These are phyloP conservation scores for Chitala chitala DNA, from an alignment of 2,113 vertebrate genomes.

Conservation along the genomic window DNA sequence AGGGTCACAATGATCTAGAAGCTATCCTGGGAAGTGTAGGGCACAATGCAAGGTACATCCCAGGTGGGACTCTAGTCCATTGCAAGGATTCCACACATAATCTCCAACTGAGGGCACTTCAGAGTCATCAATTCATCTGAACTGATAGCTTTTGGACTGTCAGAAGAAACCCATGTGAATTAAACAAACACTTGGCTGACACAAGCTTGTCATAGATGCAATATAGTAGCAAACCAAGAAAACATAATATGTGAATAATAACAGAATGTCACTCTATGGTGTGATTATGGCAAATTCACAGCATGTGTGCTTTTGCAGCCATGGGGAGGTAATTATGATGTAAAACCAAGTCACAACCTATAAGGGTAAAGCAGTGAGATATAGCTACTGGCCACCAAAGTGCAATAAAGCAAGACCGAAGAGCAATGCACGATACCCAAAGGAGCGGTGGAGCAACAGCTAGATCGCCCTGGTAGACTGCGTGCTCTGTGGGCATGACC, in stretches of 20 bases:
- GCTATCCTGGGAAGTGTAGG: neutral
- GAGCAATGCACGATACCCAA: neutral
- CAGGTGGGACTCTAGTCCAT: neutral
- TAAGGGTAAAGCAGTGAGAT: neutral
- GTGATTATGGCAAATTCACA: neutral
- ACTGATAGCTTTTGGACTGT: too few species aligned
- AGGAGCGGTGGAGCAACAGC: neutral
- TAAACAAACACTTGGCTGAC: neutral
- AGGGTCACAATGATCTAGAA: neutral
- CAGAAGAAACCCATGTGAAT: neutral
- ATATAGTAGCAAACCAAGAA: neutral
- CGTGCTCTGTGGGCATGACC: neutral
- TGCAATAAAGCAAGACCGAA: neutral
- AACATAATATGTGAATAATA: neutral
- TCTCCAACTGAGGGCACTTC: too few species aligned
- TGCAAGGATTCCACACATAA: too few species aligned
- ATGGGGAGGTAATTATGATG: neutral
- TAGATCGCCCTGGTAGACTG: neutral
- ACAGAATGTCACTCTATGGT: neutral
- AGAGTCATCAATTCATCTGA: too few species aligned
- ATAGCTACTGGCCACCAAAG: neutral
- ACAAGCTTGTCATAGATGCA: neutral
- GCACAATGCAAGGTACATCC: neutral
- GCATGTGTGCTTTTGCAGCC: neutral
- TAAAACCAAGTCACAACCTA: neutral